Evolutionary conservation across 2,888 invertebrate genomes (phyloP).

Genomic region (Tenodera sinensis): DNA sequence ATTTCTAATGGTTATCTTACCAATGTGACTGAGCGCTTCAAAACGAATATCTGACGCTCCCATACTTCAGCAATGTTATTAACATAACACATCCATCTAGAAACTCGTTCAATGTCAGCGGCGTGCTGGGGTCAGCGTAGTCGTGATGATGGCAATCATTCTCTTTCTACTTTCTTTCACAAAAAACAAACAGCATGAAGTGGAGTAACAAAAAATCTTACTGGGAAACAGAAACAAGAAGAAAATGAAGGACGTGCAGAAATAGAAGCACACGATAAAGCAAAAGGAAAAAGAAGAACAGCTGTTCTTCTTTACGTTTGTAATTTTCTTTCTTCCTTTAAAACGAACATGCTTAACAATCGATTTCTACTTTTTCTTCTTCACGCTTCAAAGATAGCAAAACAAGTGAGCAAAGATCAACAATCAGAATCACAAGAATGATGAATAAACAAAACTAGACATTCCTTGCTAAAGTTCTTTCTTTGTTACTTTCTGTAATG

Average conservation of each 20-base stretch:
- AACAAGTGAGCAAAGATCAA: too few species aligned
- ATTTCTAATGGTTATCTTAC: not conserved
- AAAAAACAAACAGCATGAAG: not conserved
- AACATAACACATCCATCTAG: not conserved
- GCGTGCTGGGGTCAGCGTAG: not conserved
- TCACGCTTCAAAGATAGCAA: too few species aligned
- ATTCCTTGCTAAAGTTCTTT: too few species aligned
- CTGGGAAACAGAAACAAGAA: not conserved
- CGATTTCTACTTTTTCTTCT: too few species aligned
- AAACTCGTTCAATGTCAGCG: not conserved
- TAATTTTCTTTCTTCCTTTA: too few species aligned
- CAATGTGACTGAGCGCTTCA: not conserved
- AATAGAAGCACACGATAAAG: not conserved
- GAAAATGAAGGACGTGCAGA: not conserved
- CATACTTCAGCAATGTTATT: not conserved
- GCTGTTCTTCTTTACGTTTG: not conserved
- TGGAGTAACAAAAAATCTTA: not conserved
- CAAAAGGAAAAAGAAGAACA: not conserved
- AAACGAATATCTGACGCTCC: not conserved
- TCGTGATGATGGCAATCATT: not conserved
- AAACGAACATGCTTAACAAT: too few species aligned
- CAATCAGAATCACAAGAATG: too few species aligned
- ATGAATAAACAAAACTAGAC: too few species aligned
- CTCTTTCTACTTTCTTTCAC: not conserved
- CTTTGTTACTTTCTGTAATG: too few species aligned